Evolutionary conservation across 2,113 vertebrate genomes (phyloP), one percentile per base, ranked within the genome.

Genomic region (Grallaria varia): DNA sequence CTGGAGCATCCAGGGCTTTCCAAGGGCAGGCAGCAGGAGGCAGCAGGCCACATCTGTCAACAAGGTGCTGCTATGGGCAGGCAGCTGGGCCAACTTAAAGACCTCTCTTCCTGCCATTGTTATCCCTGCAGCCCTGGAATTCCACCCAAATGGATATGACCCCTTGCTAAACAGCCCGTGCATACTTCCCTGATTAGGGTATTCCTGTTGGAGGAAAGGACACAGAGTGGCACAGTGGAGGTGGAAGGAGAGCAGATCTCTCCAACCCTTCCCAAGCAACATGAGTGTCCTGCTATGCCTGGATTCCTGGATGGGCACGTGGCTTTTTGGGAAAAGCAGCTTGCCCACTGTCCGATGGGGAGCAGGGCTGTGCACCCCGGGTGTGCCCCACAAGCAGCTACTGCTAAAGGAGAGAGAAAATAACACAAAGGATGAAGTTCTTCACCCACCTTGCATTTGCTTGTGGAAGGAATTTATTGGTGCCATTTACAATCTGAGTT

Each of bases 141-240:
- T 98, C 93, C 97, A 95, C 94, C 97, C 97, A 97, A 98, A 98
- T 98, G 96, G 96, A 97, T 98, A 97, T 98, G 98, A 98, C 97
- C 98, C 92, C 87, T 94, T 14, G 44, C 95, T 96, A 96, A 96
- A 96, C 91, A 97, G 95, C 91, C 81, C 50, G 56, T 49, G 76
- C 98, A 96, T 98, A 95, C 93, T 97, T 98, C 97, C 97, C 96
- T 91, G 96, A 96, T 98, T 98, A 98, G 94, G 95, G 89, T 92
- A 98, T 98, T 98, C 98, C 97, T 97, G 95, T 94, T 78, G 30
- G 60, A 91, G 94, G 90, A 92, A 85, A 87, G 90, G 91, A 95
- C 30, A 95, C 30, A 68, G 68, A 89, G 50, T 14, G 35, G 33
- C 58, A 44, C 18, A 5, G 22, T 21, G 52, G 16, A 21, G 40